phyloP scores from a whole-genome alignment of 2,113 vertebrate species.

The Eleginops maclovinus region DNA sequence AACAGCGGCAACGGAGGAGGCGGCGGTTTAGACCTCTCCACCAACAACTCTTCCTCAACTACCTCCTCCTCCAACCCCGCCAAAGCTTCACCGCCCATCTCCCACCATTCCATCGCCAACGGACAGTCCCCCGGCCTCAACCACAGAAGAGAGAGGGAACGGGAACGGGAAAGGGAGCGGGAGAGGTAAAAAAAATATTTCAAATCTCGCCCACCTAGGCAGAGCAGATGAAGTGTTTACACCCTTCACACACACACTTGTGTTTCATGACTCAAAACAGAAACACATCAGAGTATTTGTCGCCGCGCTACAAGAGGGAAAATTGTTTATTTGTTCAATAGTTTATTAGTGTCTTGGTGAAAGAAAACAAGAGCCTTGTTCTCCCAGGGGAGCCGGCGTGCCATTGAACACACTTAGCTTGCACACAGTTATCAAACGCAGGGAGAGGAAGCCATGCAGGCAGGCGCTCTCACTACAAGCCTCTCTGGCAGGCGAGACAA shows the following conservation, averaged over 20 bases:
- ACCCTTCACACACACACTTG: conserved; percentile 38
- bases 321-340: conserved; percentile 84
- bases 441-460: conserved; percentile 64
- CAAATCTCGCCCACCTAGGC: not conserved
- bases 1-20: conserved; percentile 54
- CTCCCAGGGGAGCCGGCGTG: conserved; percentile 67
- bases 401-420: conserved; percentile 71
- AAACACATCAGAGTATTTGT: conserved; percentile 61
- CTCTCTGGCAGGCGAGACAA: conserved; percentile 73
- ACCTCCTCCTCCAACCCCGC: conserved; percentile 98
- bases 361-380: conserved; percentile 56
- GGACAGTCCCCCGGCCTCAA: conserved; percentile 97
- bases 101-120: conserved; percentile 97
- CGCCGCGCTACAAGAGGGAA: conserved; percentile 62
- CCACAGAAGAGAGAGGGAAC: conserved; percentile 95
- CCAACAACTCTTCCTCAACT: conserved; percentile 97
- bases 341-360: conserved; percentile 77
- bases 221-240: conserved; percentile 57
- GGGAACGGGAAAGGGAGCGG: conserved; percentile 71
- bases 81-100: conserved; percentile 98
- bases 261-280: conserved; percentile 28
- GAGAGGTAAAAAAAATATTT: conserved; percentile 68
- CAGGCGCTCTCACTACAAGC: conserved; percentile 68
- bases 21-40: conserved; percentile 94
- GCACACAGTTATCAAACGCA: conserved; percentile 78